Evolutionary conservation across 1,140 invertebrate species (phyloP).

Genomic region (Pseudomyrmex flavicornis): DNA sequence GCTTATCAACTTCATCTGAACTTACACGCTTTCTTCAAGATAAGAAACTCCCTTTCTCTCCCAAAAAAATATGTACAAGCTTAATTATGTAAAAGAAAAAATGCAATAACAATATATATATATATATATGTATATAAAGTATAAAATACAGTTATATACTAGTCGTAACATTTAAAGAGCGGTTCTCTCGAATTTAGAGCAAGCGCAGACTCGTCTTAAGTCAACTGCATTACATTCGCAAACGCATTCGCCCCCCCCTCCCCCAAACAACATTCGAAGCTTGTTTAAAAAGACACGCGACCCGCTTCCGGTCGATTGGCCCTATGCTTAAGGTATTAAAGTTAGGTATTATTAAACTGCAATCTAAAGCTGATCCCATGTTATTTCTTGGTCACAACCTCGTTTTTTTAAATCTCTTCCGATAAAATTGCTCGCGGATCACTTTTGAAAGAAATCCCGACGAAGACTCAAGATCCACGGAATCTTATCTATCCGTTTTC

Average conservation of each 20-base stretch:
- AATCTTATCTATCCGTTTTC: conserved; percentile 8
- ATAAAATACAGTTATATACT: no score
- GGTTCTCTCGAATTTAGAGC: conserved; percentile 55
- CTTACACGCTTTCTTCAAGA: no score
- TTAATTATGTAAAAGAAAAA: no score
- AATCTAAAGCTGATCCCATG: conserved; percentile 82
- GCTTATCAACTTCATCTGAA: no score
- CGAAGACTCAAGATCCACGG: conserved; percentile 48
- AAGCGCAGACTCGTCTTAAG: conserved; percentile 48
- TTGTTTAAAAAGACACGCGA: conserved; percentile 53
- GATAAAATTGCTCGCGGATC: conserved; percentile 47
- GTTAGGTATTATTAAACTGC: conserved; percentile 78
- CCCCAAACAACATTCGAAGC: conserved; percentile 17
- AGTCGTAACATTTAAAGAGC: neutral
- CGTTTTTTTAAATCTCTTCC: conserved; percentile 68
- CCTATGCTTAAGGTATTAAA: conserved; percentile 75
- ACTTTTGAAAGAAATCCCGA: conserved; percentile 60
- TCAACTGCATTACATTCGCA: conserved; percentile 51
- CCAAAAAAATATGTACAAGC: no score
- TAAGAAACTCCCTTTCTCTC: no score
- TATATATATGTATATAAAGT: no score
- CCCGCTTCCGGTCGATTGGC: conserved; percentile 55
- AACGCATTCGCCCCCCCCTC: conserved; percentile 12
- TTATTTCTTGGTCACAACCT: conserved; percentile 83
- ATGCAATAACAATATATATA: no score